Base-by-base conservation (phyloP, 2,797 vertebrate species). In the Menidia menidia region DNA sequence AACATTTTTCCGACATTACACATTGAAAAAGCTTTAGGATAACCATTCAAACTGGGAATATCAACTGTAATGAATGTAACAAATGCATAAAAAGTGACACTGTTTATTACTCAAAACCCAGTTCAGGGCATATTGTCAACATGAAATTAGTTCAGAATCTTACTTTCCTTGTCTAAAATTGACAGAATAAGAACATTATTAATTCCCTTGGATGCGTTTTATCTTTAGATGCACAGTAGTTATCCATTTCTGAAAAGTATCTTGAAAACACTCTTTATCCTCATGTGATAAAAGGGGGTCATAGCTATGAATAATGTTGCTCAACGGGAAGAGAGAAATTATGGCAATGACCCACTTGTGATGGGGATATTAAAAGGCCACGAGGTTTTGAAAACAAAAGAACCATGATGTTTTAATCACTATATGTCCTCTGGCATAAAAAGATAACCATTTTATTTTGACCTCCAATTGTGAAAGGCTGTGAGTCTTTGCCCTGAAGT, bases 341-440 rank as follows among this genome's bases (percentile, higher is more conserved):
- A 77, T 67, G 11, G 25, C 33, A 54, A 48, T 64, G 6, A 63
- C 11, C 16, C 19, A 60, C 64, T 73, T 61, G 48, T 35, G 41
- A 47, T 11, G 25, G 45, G 60, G 74, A 68, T 41, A 51, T 56
- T 52, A 42, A 62, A 60, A 18, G 39, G 42, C 71, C 54, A 7
- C 8, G 0, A 50, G 63, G 69, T 61, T 77, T 53, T 52, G 50
- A 73, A 64, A 77, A 59, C 35, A 69, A 73, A 41, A 41, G 42
- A 47, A 11, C 18, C 41, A 60, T 48, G 63, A 58, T 77, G 66
- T 39, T 76, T 65, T 58, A 73, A 80, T 64, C 72, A 60, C 43
- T 8, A 41, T 9, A 19, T 35, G 51, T 45, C 54, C 50, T 52
- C 33, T 10, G 10, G 60, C 44, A 33, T 60, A 57, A 73, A 50